Evolutionary conservation across 2,797 vertebrate species (phyloP), one percentile per base, ranked within the genome.

Genomic region (Odontamblyopus lacepedii): DNA sequence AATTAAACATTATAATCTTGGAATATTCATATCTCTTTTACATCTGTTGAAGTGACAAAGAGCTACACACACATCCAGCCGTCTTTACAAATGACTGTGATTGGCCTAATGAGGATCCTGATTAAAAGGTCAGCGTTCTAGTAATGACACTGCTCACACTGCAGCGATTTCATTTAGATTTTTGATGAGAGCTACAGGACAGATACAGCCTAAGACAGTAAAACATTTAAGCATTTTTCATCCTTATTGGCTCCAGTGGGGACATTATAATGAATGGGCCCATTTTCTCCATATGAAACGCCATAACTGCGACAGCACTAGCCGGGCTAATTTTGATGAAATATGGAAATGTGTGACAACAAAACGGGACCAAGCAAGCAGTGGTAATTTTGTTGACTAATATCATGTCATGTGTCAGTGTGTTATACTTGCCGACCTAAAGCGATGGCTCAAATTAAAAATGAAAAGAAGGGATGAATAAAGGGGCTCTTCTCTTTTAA

Each of bases 111-210:
- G 66, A 60, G 59, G 51, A 74, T 71, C 62, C 67, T 77, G 84
- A 86, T 84, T 84, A 85, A 83, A 60, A 89, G 82, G 87, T 88
- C 90, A 83, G 4, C 62, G 66, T 62, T 83, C 80, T 81, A 74
- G 87, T 76, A 67, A 75, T 81, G 77, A 41, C 41, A 75, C 77
- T 53, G 78, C 83, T 66, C 81, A 84, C 76, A 84, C 82, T 69
- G 57, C 61, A 60, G 78, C 71, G 79, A 83, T 85, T 70, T 82
- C 75, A 84, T 83, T 87, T 75, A 78, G 78, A 86, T 81, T 84
- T 87, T 74, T 80, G 78, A 86, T 80, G 73, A 80, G 80, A 79
- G 75, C 61, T 72, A 67, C 55, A 78, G 69, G 76, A 81, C 73
- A 74, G 72, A 79, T 80, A 81, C 60, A 32, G 72, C 50, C 87